A percentile compares a stretch with the other conserved stretches of the same genome.
Conservation (phyloP, 92 coral and sea anemone species). For the Plumapathes pennacea region DNA sequence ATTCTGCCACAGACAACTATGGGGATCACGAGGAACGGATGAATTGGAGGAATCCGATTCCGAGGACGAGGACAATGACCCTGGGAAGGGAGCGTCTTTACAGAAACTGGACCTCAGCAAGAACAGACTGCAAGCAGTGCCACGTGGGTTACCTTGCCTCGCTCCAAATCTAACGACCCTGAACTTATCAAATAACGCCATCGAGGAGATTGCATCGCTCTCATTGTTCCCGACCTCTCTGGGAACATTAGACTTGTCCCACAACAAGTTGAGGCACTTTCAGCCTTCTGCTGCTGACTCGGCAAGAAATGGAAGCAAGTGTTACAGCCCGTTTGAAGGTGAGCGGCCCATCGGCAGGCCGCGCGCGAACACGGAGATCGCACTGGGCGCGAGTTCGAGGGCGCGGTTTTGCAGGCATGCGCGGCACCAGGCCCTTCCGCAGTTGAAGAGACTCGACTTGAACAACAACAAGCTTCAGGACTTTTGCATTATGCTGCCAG, state of each 20-base stretch:
- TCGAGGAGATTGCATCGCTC: slow-evolving; percentile 63
- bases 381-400: slow-evolving; percentile 31
- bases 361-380: slow-evolving; percentile 49
- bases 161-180: slow-evolving; percentile 85
- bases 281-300: slow-evolving; percentile 52
- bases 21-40: slow-evolving; percentile 78
- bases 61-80: slow-evolving; percentile 88
- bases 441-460: slow-evolving; percentile 84
- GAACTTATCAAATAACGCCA: slow-evolving; percentile 74
- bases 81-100: slow-evolving; percentile 60
- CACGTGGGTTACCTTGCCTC: slow-evolving; percentile 80
- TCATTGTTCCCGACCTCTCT: slow-evolving; percentile 88
- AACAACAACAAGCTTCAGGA: slow-evolving; percentile 72
- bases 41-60: slow-evolving; percentile 92
- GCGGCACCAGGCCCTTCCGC: slow-evolving; percentile 66
- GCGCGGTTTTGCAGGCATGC: slow-evolving; percentile 81
- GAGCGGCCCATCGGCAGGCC: slow-evolving; percentile 53
- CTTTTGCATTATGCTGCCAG: slow-evolving; percentile 52
- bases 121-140: slow-evolving; percentile 65
- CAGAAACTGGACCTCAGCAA: slow-evolving; percentile 82
- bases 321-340: slow-evolving; percentile 74
- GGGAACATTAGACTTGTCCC: slow-evolving; percentile 83
- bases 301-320: slow-evolving; percentile 33
- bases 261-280: slow-evolving; percentile 54
- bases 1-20: slow-evolving; percentile 80